Evolutionary conservation across 2,113 vertebrate species (phyloP).

Genomic region (Seriola rivoliana): DNA sequence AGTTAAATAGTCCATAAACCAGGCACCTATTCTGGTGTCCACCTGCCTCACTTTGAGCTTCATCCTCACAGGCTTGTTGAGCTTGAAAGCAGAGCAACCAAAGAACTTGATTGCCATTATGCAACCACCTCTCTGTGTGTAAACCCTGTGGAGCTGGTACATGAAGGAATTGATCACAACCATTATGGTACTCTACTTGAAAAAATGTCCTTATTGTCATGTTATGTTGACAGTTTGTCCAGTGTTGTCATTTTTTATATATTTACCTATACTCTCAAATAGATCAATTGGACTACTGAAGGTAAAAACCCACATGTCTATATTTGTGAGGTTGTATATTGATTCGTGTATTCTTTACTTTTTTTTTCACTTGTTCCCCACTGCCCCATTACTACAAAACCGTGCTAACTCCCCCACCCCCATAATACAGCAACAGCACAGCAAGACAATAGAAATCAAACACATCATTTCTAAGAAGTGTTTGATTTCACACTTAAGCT

Average conservation of each 20-base stretch:
- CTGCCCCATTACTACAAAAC: neutral
- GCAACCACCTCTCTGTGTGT: constrained; percentile 30
- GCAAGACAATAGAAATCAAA: constrained; percentile 5
- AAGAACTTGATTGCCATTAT: constrained; percentile 46
- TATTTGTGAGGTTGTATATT: neutral
- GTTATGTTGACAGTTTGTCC: neutral
- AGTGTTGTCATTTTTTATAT: neutral
- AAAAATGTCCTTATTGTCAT: neutral
- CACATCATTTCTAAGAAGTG: neutral
- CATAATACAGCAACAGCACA: constrained; percentile 9
- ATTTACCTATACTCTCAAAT: neutral
- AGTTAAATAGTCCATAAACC: constrained; percentile 58
- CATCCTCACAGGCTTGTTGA: constrained; percentile 26
- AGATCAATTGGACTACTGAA: neutral
- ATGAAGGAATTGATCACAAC: constrained; percentile 43
- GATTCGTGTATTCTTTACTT: neutral
- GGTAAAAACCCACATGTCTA: neutral
- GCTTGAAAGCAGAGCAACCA: constrained; percentile 57
- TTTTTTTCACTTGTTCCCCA: neutral
- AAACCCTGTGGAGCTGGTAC: constrained; percentile 9
- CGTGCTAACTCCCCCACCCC: neutral
- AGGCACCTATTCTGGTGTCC: constrained; percentile 43
- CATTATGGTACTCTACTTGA: neutral
- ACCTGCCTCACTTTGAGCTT: constrained; percentile 50
- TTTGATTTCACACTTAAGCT: too few relatives aligned